These are phyloP conservation scores for Cliona cf. orientalis DNA, from an alignment of 37 sponge, comb jelly and placozoan genomes.

Conservation along the genomic window DNA sequence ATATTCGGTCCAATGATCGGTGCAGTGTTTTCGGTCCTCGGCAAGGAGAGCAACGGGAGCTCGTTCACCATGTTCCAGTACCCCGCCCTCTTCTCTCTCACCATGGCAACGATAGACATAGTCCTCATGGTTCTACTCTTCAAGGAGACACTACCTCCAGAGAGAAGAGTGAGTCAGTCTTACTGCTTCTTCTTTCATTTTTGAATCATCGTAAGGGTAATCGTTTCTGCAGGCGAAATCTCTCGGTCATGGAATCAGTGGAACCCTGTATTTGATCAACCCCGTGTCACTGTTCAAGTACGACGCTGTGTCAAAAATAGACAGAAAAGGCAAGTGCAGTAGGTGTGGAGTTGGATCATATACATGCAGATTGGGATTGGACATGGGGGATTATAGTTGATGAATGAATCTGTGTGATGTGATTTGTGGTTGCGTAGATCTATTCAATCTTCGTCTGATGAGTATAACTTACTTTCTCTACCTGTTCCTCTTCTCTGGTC, in stretches of 20 bases:
- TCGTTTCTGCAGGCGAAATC: constrained; percentile 66
- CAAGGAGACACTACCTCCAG: constrained; percentile 72
- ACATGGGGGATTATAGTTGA: too few species aligned
- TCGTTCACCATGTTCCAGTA: constrained; percentile 73
- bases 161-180: constrained; percentile 55
- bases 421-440: constrained; percentile 29
- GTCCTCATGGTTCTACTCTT: constrained; percentile 52
- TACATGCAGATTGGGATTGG: too few species aligned
- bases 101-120: constrained; percentile 55
- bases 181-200: not conserved
- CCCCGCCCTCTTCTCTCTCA: constrained; percentile 83
- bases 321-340: constrained; percentile 49
- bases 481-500: constrained; percentile 91
- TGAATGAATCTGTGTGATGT: not conserved
- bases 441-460: constrained; percentile 46
- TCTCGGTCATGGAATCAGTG: constrained; percentile 59
- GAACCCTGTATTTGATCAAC: constrained; percentile 78
- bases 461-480: constrained; percentile 80
- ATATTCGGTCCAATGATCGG: constrained; percentile 91
- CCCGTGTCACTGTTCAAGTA: constrained; percentile 86
- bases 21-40: constrained; percentile 79
- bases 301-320: constrained; percentile 59
- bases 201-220: not conserved
- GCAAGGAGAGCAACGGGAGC: not conserved
- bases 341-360: too few species aligned